Percentiles rank a stretch among this genome's conserved stretches.
phyloP scores from a whole-genome alignment of 2,888 invertebrate genomes.

The Strigamia maritima region DNA sequence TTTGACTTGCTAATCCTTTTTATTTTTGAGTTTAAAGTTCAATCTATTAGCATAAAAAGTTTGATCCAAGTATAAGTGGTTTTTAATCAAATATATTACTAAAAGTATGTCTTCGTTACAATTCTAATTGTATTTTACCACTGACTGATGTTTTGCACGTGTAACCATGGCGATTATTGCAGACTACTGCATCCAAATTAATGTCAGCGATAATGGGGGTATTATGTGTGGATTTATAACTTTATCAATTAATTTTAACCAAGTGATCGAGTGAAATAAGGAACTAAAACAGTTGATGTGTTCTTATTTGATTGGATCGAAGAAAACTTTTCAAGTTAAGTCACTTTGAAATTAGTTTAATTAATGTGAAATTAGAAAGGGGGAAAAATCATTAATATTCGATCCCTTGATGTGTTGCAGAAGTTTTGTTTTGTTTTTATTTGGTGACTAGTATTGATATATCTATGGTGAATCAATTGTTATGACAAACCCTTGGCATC shows the following conservation, averaged over 20 bases:
- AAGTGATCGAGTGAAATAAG: not conserved
- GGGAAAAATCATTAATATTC: conserved; percentile 15
- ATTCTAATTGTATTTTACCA: conserved; percentile 1
- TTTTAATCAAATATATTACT: not conserved
- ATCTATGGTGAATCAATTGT: conserved; percentile 33
- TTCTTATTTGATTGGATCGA: not conserved
- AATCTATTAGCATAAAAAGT: not conserved
- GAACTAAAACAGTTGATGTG: not conserved
- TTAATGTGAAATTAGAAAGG: not conserved
- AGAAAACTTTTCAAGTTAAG: not conserved
- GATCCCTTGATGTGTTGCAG: not conserved
- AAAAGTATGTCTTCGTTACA: not conserved
- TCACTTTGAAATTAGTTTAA: conserved; percentile 2
- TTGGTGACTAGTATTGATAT: not conserved
- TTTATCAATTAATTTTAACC: conserved; percentile 14
- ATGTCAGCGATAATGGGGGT: conserved; percentile 31
- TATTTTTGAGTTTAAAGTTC: not conserved
- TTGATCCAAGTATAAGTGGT: not conserved
- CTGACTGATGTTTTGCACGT: conserved; percentile 22
- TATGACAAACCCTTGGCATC: conserved; percentile 36
- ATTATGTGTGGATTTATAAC: conserved; percentile 24
- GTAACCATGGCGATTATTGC: conserved; percentile 31
- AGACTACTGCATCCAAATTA: conserved; percentile 34
- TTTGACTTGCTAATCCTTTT: not conserved
- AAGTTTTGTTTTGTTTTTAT: not conserved